phyloP scores from a whole-genome alignment of 2,888 invertebrate species.

The Pomacea canaliculata region DNA sequence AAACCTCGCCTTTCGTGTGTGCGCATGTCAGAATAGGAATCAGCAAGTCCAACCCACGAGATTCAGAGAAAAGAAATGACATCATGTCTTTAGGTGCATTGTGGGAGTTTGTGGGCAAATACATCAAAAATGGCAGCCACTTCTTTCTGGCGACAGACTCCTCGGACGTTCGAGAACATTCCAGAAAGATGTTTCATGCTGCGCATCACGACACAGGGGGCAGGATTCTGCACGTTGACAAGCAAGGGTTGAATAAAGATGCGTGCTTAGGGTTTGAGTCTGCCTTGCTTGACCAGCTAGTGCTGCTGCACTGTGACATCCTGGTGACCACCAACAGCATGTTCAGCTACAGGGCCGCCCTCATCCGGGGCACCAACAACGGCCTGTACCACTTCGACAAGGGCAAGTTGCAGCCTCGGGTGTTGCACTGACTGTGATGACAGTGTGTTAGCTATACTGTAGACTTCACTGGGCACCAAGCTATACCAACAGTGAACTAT shows the following conservation, averaged over 20 bases:
- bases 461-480: no score
- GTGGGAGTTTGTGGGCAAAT: conserved; percentile 32
- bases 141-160: conserved; percentile 34
- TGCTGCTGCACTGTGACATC: conserved; percentile 30
- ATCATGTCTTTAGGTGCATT: conserved; percentile 15
- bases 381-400: not conserved
- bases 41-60: conserved; percentile 19
- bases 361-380: conserved; percentile 8
- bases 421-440: no score
- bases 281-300: conserved; percentile 33
- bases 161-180: conserved; percentile 9
- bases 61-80: conserved; percentile 16
- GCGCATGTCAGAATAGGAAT: conserved; percentile 28
- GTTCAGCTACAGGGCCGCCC: conserved; percentile 32
- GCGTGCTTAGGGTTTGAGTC: conserved; percentile 29
- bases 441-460: no score
- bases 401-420: not conserved
- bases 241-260: conserved; percentile 6
- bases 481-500: no score
- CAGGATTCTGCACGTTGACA: conserved; percentile 28
- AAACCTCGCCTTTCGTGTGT: conserved; percentile 16
- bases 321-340: conserved; percentile 30
- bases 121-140: conserved; percentile 27
- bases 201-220: conserved; percentile 22
- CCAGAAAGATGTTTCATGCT: conserved; percentile 15